These are phyloP conservation scores for Trissoscelio sp. DNA, from an alignment of 2,888 invertebrate species.

Conservation along the genomic window DNA sequence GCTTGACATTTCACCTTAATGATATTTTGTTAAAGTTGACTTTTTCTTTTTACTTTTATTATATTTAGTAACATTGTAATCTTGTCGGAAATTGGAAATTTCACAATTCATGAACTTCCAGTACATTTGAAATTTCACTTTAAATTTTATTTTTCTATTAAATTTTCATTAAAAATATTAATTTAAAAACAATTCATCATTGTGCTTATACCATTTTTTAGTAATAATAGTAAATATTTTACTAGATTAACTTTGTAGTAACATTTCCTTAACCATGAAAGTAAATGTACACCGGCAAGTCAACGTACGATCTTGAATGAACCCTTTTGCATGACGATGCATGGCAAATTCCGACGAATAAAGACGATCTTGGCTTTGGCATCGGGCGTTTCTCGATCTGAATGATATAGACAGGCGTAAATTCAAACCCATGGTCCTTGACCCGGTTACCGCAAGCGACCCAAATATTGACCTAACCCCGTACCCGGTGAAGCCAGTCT, in stretches of 20 bases:
- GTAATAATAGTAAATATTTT: neutral
- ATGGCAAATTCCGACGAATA: neutral
- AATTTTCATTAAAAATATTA: too few species aligned
- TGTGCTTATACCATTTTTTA: too few species aligned
- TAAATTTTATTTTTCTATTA: too few species aligned
- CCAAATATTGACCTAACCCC: slow-evolving; percentile 79
- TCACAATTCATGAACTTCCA: too few species aligned
- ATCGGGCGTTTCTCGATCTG: slow-evolving; percentile 58
- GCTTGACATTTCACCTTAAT: too few species aligned
- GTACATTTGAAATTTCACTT: too few species aligned
- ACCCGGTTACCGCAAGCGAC: slow-evolving; percentile 77
- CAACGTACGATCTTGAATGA: slow-evolving; percentile 14
- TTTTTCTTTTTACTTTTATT: too few species aligned
- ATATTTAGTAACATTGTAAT: too few species aligned
- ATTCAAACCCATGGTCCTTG: slow-evolving; percentile 76
- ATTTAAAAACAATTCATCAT: too few species aligned
- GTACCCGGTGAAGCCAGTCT: slow-evolving; percentile 70
- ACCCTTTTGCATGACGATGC: slow-evolving; percentile 18
- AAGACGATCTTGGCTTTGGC: slow-evolving; percentile 17
- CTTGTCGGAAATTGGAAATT: too few species aligned
- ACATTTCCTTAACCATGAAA: neutral
- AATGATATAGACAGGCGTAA: slow-evolving; percentile 61
- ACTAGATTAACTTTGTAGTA: neutral
- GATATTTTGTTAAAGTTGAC: too few species aligned
- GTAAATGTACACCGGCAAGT: slow-evolving; percentile 2